Evolutionary conservation across 1,140 invertebrate genomes (phyloP), one percentile per base, ranked within the genome.

Genomic region (Bombyx mandarina): DNA sequence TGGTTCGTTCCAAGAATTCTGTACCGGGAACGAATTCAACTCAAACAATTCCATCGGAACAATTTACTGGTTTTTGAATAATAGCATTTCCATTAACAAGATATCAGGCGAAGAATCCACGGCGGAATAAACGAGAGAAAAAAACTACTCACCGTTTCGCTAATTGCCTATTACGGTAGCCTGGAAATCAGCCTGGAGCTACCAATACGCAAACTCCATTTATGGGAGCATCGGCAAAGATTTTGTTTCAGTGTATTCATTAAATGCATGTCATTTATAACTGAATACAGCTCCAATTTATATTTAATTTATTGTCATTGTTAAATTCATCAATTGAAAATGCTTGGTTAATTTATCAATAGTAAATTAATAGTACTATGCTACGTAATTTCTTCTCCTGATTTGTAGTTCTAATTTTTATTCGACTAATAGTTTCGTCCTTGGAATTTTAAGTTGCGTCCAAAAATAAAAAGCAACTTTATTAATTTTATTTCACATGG

Each of bases 81-180:
- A 56, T 22, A 56, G 22, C 46, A 22, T 8, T 18, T 22, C 44
- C 44, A 26, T 54, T 54, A 45, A 45, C 26, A 10, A 54, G n/a
- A 56, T 56, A n/a, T 10, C 46, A 45, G 26, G n/a, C 26, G 43
- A 54, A 54, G 53, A 45, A 54, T 44, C 35, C 35, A 35, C 43
- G 48, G 52, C 8, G 50, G 47, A 6, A 44, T 51, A 48, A 59
- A 55, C 26, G 44, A 56, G 54, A 55, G 43, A 47, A 56, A 61
- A 60, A 62, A 58, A 55, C 52, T 60, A 55, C 45, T 48, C 44
- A 35, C 43, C 45, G 50, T 45, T 53, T 55, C 51, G 44, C 63
- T 65, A 65, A 65, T 65, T 65, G 60, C 59, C 54, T 61, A 61
- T 65, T 65, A 52, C 56, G 58, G 54, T 55, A 46, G 51, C 22